These are phyloP conservation scores for Pollenia labialis DNA, from an alignment of 2,888 invertebrate species.

Conservation along the genomic window DNA sequence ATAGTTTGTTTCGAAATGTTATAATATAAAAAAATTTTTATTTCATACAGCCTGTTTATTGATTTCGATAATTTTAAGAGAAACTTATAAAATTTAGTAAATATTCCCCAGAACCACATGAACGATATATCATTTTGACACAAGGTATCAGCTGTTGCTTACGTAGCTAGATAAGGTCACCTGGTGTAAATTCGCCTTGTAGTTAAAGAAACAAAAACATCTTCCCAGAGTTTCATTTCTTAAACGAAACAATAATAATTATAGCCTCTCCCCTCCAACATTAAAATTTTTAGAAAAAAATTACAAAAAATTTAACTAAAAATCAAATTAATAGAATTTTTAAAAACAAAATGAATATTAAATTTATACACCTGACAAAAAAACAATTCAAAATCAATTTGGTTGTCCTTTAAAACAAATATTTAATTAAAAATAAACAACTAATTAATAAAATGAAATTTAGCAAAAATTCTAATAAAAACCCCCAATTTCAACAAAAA, in stretches of 20 bases:
- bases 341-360: conserved; percentile 1
- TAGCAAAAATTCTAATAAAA: conserved; percentile 27
- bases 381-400: conserved; percentile 52
- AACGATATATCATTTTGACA: too few species aligned
- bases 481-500: conserved; percentile 1
- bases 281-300: conserved; percentile 39
- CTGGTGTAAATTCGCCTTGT: too few species aligned
- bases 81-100: too few species aligned
- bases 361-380: conserved; percentile 38
- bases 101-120: too few species aligned
- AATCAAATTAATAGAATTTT: conserved; percentile 29
- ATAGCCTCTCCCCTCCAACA: conserved; percentile 49
- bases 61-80: too few species aligned
- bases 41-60: too few species aligned
- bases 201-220: conserved; percentile 34
- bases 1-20: too few species aligned
- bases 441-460: conserved; percentile 23
- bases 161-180: too few species aligned
- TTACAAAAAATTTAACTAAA: conserved; percentile 17
- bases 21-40: too few species aligned
- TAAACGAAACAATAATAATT: conserved; percentile 69
- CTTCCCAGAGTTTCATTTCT: conserved; percentile 70
- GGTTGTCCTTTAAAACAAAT: conserved; percentile 48
- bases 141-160: too few species aligned
- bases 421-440: not conserved